Evolutionary conservation across 2,888 invertebrate species (phyloP).

Genomic region (Pecten maximus): DNA sequence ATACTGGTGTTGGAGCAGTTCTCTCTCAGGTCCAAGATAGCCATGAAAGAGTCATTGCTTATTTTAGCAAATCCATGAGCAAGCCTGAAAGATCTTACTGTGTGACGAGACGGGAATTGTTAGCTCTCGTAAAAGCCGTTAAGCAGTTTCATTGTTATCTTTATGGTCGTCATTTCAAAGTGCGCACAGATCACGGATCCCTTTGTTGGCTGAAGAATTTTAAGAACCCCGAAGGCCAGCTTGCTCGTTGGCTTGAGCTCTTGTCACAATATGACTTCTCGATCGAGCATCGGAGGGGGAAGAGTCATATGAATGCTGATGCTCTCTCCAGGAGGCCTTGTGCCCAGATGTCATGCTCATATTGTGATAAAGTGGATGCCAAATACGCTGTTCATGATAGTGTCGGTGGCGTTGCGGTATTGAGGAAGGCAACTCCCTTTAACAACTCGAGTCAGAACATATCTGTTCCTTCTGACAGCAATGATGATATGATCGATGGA

Average conservation of each 20-base stretch:
- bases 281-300: constrained; percentile 35
- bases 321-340: constrained; percentile 40
- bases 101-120: not conserved
- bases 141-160: not conserved
- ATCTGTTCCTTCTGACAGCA: not conserved
- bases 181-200: not conserved
- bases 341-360: not conserved
- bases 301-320: constrained; percentile 38
- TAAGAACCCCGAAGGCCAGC: too few species aligned
- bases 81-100: not conserved
- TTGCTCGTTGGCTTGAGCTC: constrained; percentile 33
- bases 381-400: not conserved
- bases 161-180: not conserved
- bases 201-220: not conserved
- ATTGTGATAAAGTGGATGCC: constrained; percentile 28
- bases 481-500: not conserved
- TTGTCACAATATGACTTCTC: constrained; percentile 33
- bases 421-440: not conserved
- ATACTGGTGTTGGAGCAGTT: constrained; percentile 37
- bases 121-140: not conserved
- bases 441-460: not conserved
- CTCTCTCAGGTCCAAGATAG: constrained; percentile 40
- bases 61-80: not conserved
- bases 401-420: not conserved
- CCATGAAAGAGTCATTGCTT: not conserved